phyloP scores from a whole-genome alignment of 92 coral and sea anemone species.

The Palythoa grandiflora region DNA sequence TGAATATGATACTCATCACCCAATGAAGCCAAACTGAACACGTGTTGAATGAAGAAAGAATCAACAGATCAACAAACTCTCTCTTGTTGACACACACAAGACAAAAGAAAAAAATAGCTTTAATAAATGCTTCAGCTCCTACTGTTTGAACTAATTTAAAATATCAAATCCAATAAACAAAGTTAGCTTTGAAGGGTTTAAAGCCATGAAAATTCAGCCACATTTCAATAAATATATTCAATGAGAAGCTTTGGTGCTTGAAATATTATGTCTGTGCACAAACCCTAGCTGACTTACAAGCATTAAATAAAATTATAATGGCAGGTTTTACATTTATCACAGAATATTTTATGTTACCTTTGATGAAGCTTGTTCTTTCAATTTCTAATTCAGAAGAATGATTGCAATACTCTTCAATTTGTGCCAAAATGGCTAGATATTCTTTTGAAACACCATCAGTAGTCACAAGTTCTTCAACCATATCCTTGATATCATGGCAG shows the following conservation, averaged over 20 bases:
- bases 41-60: slow-evolving; percentile 22
- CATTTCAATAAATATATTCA: neutral
- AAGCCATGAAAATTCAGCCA: neutral
- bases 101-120: neutral
- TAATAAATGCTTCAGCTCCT: slow-evolving; percentile 19
- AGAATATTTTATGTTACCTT: slow-evolving; percentile 52
- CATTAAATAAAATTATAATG: slow-evolving; percentile 6
- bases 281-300: neutral
- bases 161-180: neutral
- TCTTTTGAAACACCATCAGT: slow-evolving; percentile 87
- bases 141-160: neutral
- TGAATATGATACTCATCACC: neutral
- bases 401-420: slow-evolving; percentile 89
- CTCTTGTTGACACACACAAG: slow-evolving; percentile 29
- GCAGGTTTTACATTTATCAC: neutral
- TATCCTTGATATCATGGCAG: slow-evolving; percentile 55
- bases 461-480: slow-evolving; percentile 82
- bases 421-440: slow-evolving; percentile 82
- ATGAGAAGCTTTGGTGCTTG: neutral
- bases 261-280: slow-evolving; percentile 15
- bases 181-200: neutral
- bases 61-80: neutral
- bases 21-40: slow-evolving; percentile 41
- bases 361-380: slow-evolving; percentile 40
- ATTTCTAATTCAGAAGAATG: slow-evolving; percentile 72